Evolutionary conservation across 2,888 invertebrate species (phyloP).

Genomic region (Xestia xanthographa): DNA sequence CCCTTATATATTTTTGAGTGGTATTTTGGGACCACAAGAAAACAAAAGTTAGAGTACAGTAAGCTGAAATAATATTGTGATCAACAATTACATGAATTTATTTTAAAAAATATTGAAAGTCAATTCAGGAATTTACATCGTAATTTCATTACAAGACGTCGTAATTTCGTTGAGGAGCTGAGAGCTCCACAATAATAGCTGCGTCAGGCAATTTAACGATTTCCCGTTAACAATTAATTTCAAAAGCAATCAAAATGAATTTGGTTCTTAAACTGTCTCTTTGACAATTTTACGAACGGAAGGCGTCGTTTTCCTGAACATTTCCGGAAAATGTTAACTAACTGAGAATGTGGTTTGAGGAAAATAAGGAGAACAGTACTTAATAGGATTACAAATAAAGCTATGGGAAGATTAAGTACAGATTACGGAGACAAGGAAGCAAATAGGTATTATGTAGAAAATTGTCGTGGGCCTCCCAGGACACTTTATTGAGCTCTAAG

Average conservation of each 20-base stretch:
- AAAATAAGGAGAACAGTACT: neutral
- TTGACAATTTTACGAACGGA: neutral
- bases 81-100: no score
- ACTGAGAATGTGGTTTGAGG: slow-evolving; percentile 1
- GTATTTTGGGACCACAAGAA: no score
- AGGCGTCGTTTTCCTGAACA: neutral
- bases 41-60: no score
- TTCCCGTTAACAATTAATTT: neutral
- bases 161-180: no score
- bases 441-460: neutral
- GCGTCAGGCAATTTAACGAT: neutral
- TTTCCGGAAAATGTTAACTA: slow-evolving; percentile 10
- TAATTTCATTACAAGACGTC: neutral
- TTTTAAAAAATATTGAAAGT: neutral
- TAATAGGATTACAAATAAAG: slow-evolving; percentile 21
- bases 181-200: neutral
- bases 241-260: slow-evolving; percentile 12
- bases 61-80: no score
- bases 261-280: slow-evolving; percentile 7
- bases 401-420: neutral
- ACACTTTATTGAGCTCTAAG: neutral
- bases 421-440: neutral
- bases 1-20: no score
- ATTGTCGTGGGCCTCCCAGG: neutral
- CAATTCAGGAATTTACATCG: neutral